Percentiles rank a stretch among this genome's conserved stretches.
These are phyloP conservation scores for Drosophila neutralis DNA, from an alignment of 2,888 invertebrate genomes.

Conservation along the genomic window DNA sequence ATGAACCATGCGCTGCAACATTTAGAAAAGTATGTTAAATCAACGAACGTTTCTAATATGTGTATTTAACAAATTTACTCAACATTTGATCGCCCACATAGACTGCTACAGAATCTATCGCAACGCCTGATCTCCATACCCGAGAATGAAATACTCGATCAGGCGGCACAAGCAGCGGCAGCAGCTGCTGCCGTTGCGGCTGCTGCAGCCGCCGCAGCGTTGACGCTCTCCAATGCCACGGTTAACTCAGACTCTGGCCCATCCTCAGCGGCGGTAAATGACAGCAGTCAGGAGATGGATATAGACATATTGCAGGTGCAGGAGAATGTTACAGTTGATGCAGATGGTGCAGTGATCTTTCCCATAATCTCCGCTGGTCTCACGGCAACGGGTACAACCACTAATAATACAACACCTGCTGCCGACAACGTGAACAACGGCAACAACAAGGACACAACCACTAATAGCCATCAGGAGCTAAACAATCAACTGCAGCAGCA, in stretches of 20 bases:
- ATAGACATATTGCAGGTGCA: constrained; percentile 87
- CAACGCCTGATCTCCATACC: constrained; percentile 86
- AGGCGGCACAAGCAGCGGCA: constrained; percentile 84
- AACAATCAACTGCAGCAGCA: constrained; percentile 44
- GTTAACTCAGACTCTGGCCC: constrained; percentile 60
- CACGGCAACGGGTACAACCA: constrained; percentile 28
- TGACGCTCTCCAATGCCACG: constrained; percentile 76
- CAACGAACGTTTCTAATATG: background rate
- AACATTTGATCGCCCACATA: constrained; percentile 55
- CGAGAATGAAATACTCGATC: constrained; percentile 86
- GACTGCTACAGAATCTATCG: constrained; percentile 87
- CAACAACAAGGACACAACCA: constrained; percentile 43
- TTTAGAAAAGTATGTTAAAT: constrained; percentile 87
- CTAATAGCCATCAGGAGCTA: constrained; percentile 45
- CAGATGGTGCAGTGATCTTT: constrained; percentile 83
- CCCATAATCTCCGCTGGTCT: constrained; percentile 57
- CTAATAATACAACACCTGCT: constrained; percentile 49
- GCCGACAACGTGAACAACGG: constrained; percentile 49
- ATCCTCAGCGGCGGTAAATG: constrained; percentile 74
- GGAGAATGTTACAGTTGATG: constrained; percentile 84
- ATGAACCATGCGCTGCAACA: constrained; percentile 90
- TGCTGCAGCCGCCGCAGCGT: constrained; percentile 76
- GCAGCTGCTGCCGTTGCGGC: constrained; percentile 82
- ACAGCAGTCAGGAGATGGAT: constrained; percentile 86
- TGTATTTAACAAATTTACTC: background rate